phyloP scores from a whole-genome alignment of 2,113 vertebrate species.

The Taurulus bubalis region DNA sequence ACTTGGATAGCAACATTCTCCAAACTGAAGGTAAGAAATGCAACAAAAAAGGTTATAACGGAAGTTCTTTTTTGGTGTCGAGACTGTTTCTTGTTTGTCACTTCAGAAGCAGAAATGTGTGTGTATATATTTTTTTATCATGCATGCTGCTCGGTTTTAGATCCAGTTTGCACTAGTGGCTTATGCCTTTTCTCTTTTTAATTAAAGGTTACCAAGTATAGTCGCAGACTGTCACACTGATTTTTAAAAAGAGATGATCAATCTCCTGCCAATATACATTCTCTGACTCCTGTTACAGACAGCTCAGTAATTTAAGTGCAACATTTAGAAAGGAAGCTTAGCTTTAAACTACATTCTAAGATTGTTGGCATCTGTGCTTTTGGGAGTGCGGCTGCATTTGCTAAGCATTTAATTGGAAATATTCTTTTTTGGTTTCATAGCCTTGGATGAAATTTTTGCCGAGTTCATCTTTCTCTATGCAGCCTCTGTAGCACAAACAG shows the following conservation, averaged over 20 bases:
- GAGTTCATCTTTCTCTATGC: not conserved
- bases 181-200: not conserved
- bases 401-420: not conserved
- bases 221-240: conserved; percentile 20
- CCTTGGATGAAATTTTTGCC: not conserved
- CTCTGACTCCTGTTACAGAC: conserved; percentile 11
- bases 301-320: conserved; percentile 22
- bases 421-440: not conserved
- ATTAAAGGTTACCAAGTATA: not conserved
- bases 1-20: conserved; percentile 47
- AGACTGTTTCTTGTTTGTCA: not conserved
- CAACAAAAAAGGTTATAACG: not conserved
- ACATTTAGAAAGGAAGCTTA: conserved; percentile 1
- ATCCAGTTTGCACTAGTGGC: not conserved
- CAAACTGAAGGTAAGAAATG: conserved; percentile 68
- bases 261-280: conserved; percentile 8
- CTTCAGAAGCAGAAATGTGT: not conserved
- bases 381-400: not conserved
- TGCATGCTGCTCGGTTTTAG: not conserved
- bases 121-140: not conserved
- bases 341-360: not conserved
- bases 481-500: conserved; percentile 18
- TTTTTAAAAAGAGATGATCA: conserved; percentile 12
- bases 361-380: not conserved
- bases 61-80: not conserved